A percentile compares a stretch with the other conserved stretches of the same genome.
Conservation (phyloP, 2,113 vertebrate species). For the Shinisaurus crocodilurus region DNA sequence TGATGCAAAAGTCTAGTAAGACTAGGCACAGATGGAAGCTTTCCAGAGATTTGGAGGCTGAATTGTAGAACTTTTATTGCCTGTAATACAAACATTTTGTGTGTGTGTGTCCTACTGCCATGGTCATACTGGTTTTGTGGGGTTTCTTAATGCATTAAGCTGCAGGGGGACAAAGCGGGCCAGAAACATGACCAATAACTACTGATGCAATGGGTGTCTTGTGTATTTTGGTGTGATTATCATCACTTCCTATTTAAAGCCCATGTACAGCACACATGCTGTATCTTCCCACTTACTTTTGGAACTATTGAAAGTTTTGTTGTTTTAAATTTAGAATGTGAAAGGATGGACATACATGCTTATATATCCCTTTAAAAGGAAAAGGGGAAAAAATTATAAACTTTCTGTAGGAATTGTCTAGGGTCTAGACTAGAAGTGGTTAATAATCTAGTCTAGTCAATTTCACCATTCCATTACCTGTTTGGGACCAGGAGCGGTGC, state of each 20-base stretch:
- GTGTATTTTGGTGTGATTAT: background rate
- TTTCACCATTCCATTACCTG: background rate
- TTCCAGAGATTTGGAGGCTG: background rate
- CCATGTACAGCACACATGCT: too few relatives aligned
- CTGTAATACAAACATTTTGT: background rate
- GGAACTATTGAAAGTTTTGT: background rate
- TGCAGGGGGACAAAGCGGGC: background rate
- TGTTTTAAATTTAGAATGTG: background rate
- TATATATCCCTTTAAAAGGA: background rate
- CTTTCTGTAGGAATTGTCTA: background rate
- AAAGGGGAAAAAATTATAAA: background rate
- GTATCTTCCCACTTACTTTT: background rate
- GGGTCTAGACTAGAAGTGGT: background rate
- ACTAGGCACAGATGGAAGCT: background rate
- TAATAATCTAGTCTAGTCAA: background rate
- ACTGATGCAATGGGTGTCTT: background rate
- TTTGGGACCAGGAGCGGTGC: too few relatives aligned
- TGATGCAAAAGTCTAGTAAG: background rate
- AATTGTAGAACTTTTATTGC: background rate
- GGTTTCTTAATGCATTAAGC: background rate
- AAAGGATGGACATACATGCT: background rate
- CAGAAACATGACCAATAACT: background rate
- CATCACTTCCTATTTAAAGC: background rate
- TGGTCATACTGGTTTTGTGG: background rate
- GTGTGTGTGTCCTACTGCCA: background rate